Percentiles rank a stretch among this genome's conserved stretches.
phyloP scores from a whole-genome alignment of 1,140 invertebrate genomes.

The Trachymyrmex cornetzi region DNA sequence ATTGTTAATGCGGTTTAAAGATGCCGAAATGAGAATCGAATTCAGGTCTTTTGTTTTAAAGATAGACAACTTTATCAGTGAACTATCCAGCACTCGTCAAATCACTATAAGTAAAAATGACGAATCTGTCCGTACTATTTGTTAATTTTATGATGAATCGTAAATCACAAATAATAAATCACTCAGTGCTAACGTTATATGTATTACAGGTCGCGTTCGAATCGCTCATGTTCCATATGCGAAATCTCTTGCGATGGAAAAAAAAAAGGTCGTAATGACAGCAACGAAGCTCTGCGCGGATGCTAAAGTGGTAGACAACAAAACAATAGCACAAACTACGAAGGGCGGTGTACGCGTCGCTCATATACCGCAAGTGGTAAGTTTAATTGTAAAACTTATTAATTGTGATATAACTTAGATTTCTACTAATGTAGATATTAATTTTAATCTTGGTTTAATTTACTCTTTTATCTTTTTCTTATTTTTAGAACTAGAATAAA shows the following conservation, averaged over 20 bases:
- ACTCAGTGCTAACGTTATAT: not conserved
- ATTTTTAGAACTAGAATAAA: no score
- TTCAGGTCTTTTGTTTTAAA: not conserved
- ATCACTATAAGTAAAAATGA: not conserved
- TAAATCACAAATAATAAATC: not conserved
- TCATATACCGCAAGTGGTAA: constrained; percentile 88
- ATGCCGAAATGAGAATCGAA: not conserved
- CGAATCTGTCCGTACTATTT: not conserved
- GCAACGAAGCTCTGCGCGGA: constrained; percentile 73
- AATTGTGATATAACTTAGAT: not conserved
- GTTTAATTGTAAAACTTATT: constrained; percentile 29
- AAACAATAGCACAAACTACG: constrained; percentile 90
- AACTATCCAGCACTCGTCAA: not conserved
- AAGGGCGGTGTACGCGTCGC: constrained; percentile 90
- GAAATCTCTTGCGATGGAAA: constrained; percentile 87
- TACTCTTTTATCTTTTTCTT: no score
- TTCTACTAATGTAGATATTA: no score
- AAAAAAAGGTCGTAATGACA: constrained; percentile 87
- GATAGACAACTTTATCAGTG: not conserved
- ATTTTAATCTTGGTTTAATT: no score
- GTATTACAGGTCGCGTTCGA: constrained; percentile 81
- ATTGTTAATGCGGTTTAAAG: no score
- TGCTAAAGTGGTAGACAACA: constrained; percentile 82
- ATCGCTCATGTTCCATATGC: constrained; percentile 89
- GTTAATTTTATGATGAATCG: not conserved